Percentiles rank a stretch among this genome's conserved stretches.
These are phyloP conservation scores for Hyperopisus bebe DNA, from an alignment of 2,113 vertebrate genomes.

Conservation along the genomic window DNA sequence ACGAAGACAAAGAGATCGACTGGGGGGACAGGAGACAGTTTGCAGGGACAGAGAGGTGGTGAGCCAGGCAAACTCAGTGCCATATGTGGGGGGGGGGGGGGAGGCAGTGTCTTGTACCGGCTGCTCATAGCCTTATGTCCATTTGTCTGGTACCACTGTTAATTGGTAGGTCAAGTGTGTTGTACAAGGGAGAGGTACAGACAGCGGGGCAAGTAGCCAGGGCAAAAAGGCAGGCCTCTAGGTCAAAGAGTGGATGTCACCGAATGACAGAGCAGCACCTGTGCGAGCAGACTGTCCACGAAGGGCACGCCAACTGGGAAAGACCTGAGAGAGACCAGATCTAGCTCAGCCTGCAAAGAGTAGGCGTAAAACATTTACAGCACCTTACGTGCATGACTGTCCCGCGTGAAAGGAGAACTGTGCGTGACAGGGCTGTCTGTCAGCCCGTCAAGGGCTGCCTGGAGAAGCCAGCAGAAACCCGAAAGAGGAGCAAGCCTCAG, in stretches of 20 bases:
- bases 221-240: not conserved
- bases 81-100: not conserved
- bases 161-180: slow-evolving; percentile 2
- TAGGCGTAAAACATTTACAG: not conserved
- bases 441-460: not conserved
- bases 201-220: not conserved
- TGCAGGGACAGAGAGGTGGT: not conserved
- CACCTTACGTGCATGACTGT: not conserved
- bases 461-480: not conserved
- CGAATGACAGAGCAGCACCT: not conserved
- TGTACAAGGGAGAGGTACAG: not conserved
- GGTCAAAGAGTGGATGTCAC: not conserved
- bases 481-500: not conserved
- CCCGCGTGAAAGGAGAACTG: not conserved
- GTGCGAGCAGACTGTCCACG: not conserved
- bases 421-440: not conserved
- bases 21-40: not conserved
- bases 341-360: not conserved
- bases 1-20: not conserved
- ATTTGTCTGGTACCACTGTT: not conserved
- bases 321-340: not conserved
- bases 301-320: not conserved
- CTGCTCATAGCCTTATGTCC: not conserved
- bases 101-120: not conserved
- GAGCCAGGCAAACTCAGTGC: not conserved